Base-by-base conservation (phyloP, 1,140 invertebrate genomes). In the Bombus impatiens region DNA sequence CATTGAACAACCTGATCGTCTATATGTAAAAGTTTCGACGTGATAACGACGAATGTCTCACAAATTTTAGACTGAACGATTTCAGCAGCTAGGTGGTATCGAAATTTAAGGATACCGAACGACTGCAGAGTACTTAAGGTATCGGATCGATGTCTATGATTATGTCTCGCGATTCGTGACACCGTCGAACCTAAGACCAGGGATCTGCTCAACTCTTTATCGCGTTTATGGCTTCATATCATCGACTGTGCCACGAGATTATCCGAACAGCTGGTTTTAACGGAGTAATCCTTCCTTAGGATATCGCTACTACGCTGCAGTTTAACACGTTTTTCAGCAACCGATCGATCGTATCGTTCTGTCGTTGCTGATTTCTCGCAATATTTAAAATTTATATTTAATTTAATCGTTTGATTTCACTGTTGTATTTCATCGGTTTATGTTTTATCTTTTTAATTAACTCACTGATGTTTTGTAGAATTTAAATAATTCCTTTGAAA, bases 181-280 rank as follows among this genome's bases (percentile, higher is more conserved):
- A 76, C 9, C 25, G 62, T 42, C n/a, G 65, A 86, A 76, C 53
- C 32, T 80, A 67, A 47, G 53, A 40, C 74, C 68, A 35, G 13
- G 22, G 25, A 68, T 57, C 57, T 25, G 18, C 40, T 68, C 79
- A 32, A 87, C 82, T 90, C 87, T 90, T 91, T 91, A 91, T 88
- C 86, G 74, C 80, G 70, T 87, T 91, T 88, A 91, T 80, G 82
- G 90, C 90, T 91, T 91, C 82, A 91, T 88, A 89, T 89, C 79
- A 78, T 37, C 44, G 70, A 57, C 57, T 67, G 65, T 59, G 71
- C 80, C 42, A 74, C 68, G 65, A 76, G 80, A 90, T 74, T 80
- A 81, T 77, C 68, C 57, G 65, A 57, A 32, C 82, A 82, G 62
- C 78, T 78, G 57, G 89, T 44, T 67, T 70, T 47, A 42, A 72